Conservation (phyloP, 2,797 vertebrate species). For the Alfaro cultratus region DNA sequence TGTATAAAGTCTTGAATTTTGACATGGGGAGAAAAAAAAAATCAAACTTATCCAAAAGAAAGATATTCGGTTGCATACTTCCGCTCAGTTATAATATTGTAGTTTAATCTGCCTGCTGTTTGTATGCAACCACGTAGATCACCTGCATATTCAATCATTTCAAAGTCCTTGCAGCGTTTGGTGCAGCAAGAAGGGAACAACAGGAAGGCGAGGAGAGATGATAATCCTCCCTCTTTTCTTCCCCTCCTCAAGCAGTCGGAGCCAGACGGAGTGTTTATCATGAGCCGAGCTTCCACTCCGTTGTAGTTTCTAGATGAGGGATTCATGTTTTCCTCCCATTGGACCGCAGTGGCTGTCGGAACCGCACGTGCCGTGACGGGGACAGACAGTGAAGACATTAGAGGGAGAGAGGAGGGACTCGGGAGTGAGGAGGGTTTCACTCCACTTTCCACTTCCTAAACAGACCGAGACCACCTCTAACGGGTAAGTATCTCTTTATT, state of each 20-base stretch:
- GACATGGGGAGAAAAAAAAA: neutral
- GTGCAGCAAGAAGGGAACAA: conserved; percentile 20
- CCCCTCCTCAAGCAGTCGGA: conserved; percentile 9
- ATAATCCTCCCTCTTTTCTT: conserved; percentile 22
- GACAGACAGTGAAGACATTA: conserved; percentile 18
- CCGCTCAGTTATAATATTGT: neutral
- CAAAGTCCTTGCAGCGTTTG: conserved; percentile 10
- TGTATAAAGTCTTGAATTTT: neutral
- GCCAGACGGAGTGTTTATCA: conserved; percentile 29
- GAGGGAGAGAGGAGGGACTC: conserved; percentile 30
- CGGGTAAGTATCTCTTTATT: conserved; percentile 50
- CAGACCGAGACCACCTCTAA: conserved; percentile 4
- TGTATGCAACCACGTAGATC: neutral
- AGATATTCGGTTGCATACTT: neutral
- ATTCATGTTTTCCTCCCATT: conserved; percentile 43
- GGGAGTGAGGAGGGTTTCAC: conserved; percentile 27
- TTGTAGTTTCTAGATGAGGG: conserved; percentile 53
- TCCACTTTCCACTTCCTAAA: conserved; percentile 12
- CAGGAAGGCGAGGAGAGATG: conserved; percentile 42
- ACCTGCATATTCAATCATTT: neutral
- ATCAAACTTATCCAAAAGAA: no score
- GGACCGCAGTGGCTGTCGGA: conserved; percentile 39
- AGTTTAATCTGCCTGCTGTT: neutral
- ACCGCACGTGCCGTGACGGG: conserved; percentile 13
- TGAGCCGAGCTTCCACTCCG: conserved; percentile 22